Percentiles rank a stretch among this genome's conserved stretches.
These are phyloP conservation scores for Corythucha ciliata DNA, from an alignment of 2,888 invertebrate genomes.

Conservation along the genomic window DNA sequence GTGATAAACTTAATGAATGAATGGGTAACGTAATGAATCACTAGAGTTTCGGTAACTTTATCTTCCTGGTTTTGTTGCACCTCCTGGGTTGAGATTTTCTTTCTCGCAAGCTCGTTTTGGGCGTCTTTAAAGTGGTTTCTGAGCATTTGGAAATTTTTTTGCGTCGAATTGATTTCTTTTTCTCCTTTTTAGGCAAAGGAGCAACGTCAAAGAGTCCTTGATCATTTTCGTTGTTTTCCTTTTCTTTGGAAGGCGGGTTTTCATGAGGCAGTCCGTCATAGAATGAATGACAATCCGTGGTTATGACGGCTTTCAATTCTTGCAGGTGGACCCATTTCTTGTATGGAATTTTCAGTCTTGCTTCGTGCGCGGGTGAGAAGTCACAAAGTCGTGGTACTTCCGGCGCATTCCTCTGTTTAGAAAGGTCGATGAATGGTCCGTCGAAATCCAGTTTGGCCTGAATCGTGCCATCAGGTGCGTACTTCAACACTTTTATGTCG, in stretches of 20 bases:
- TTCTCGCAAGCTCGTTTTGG: too few species aligned
- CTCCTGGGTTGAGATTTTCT: too few species aligned
- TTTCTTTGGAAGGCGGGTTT: background rate
- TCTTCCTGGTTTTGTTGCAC: too few species aligned
- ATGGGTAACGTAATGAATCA: too few species aligned
- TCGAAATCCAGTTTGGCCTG: background rate
- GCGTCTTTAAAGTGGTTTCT: too few species aligned
- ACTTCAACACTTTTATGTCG: background rate
- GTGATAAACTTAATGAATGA: too few species aligned
- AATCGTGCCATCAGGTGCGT: background rate
- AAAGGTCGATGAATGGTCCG: background rate
- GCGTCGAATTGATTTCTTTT: background rate
- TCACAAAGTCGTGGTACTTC: background rate
- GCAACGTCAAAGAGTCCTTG: background rate
- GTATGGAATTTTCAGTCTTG: background rate
- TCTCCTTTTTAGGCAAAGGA: background rate
- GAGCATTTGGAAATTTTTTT: too few species aligned
- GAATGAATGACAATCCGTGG: background rate
- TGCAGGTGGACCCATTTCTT: conserved; percentile 3
- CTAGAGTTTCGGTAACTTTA: too few species aligned
- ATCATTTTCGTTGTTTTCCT: background rate
- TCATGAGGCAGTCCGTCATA: conserved; percentile 2
- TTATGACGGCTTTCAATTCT: background rate
- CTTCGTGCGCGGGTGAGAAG: background rate
- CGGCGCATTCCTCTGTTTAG: background rate